Evolutionary conservation across 2,797 vertebrate genomes (phyloP), one percentile per base, ranked within the genome.

Genomic region (Serranus cabrilla): DNA sequence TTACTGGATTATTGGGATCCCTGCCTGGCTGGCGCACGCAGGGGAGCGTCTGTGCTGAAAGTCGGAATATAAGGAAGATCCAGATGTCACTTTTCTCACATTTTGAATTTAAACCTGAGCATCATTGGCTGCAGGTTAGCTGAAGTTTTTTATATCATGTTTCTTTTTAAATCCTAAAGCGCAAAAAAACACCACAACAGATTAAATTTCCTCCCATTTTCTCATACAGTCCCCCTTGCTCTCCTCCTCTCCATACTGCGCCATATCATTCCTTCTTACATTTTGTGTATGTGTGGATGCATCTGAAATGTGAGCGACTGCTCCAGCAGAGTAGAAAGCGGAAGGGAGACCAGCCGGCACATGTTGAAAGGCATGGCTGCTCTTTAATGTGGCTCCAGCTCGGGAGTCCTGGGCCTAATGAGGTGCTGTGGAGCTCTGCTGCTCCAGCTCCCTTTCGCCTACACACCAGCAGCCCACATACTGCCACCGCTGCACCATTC

Each of bases 361-460:
- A 97, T 96, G 95, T 96, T 96, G 91, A 96, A 95, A 94, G 94
- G 93, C 93, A 94, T 91, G 89, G 85, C 90, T 95, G 75, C 92
- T 89, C 91, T 97, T 97, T 97, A 94, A 97, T 97, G 95, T 95
- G 90, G 91, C 95, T 97, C 96, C 97, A 97, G 96, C 89, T 89
- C 82, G 86, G 92, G 95, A 95, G 94, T 95, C 89, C 89, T 66
- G 71, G 82, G 93, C 94, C 96, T 98, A 97, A 97, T 97, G 97
- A 97, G 94, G 88, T 92, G 90, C 87, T 80, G 89, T 89, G 91
- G 86, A 91, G 87, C 86, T 86, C 86, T 55, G 75, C 87, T 76
- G 79, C 80, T 73, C 80, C 79, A 39, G 83, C 87, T 89, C 76
- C 77, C 77, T 65, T 70, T 86, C 84, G 83, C 86, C 91, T 89